phyloP scores from a whole-genome alignment of 2,113 vertebrate species.

The Fukomys damarensis region DNA sequence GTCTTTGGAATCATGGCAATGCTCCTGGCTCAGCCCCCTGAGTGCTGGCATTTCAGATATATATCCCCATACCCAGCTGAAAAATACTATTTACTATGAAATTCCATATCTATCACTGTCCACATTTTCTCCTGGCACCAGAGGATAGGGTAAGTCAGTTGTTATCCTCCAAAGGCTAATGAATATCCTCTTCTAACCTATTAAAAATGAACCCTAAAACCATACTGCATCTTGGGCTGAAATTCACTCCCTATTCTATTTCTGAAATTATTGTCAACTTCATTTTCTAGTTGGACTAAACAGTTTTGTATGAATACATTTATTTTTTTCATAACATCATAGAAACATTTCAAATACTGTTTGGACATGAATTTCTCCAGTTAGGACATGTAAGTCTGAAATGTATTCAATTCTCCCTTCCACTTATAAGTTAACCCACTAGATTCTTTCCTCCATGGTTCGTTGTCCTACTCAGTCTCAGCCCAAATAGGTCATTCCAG shows the following conservation, averaged over 20 bases:
- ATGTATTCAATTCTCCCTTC: not conserved
- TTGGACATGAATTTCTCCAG: not conserved
- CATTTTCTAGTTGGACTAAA: not conserved
- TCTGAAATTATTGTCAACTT: not conserved
- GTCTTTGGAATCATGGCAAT: not conserved
- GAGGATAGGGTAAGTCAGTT: not conserved
- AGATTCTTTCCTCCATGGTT: not conserved
- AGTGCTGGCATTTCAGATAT: not conserved
- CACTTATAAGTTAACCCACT: not conserved
- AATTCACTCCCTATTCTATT: not conserved
- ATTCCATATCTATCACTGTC: not conserved
- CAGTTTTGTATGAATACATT: not conserved
- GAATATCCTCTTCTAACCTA: not conserved
- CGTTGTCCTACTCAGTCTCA: not conserved
- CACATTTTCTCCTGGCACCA: not conserved
- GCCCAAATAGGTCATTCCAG: not conserved
- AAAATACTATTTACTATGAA: not conserved
- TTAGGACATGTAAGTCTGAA: not conserved
- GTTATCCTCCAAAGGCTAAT: not conserved
- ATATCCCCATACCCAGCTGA: not conserved
- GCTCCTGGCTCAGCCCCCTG: not conserved
- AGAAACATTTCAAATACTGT: not conserved
- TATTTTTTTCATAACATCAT: not conserved
- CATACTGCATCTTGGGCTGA: not conserved
- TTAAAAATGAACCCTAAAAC: not conserved